Percentiles rank a stretch among this genome's conserved stretches.
Conservation (phyloP, 2,113 vertebrate species). For the Sigmodon hispidus region DNA sequence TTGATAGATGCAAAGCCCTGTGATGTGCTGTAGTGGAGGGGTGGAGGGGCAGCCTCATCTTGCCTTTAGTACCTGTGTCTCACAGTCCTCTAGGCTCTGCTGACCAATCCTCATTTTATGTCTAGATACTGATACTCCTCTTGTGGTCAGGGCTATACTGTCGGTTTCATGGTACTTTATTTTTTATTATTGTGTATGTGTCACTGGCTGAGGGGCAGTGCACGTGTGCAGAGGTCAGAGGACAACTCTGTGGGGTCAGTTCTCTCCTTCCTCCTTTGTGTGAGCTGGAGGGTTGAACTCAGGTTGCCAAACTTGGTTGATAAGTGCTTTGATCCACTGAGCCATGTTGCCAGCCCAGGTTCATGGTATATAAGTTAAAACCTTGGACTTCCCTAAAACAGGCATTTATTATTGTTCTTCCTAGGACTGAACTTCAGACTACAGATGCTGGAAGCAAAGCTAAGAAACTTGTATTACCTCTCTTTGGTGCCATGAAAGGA, state of each 20-base stretch:
- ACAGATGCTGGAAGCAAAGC: conserved; percentile 85
- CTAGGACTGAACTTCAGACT: conserved; percentile 80
- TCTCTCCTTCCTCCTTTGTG: not conserved
- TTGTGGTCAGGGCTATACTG: not conserved
- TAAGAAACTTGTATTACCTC: conserved; percentile 91
- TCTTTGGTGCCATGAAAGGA: conserved; percentile 99
- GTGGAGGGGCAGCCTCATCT: not conserved
- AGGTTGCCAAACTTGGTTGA: too few species aligned
- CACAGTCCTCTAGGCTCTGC: not conserved
- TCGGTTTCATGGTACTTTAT: not conserved
- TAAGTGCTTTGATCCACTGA: not conserved
- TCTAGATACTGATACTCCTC: not conserved
- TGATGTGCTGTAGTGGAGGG: not conserved
- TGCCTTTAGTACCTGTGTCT: not conserved
- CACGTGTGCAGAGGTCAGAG: not conserved
- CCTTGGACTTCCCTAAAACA: not conserved
- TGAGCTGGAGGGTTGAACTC: not conserved
- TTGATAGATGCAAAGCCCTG: conserved; percentile 1
- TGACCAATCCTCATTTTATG: not conserved
- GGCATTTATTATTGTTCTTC: conserved; percentile 38
- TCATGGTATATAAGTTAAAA: conserved; percentile 44
- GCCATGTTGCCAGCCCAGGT: not conserved
- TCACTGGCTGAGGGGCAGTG: not conserved
- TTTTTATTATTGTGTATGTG: not conserved
- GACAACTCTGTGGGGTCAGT: not conserved